Percentiles rank a stretch among this genome's conserved stretches.
phyloP scores from a whole-genome alignment of 2,888 invertebrate genomes.

The Patella ulyssiponensis region DNA sequence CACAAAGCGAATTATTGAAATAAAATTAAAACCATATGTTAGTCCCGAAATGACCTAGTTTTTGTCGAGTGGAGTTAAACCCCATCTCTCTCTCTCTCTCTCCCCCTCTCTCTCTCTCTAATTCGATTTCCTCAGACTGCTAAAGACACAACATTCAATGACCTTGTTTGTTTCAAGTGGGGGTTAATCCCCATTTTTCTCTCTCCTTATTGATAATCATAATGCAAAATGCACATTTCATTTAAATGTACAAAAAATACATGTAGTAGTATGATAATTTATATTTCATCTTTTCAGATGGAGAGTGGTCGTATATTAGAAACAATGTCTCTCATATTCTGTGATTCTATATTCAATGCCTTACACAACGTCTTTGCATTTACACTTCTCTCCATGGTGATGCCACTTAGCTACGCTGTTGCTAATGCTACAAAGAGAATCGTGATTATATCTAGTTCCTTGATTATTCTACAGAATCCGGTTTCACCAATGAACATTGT shows the following conservation, averaged over 20 bases:
- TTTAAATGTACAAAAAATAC: not conserved
- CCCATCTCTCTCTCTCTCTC: too few relatives aligned
- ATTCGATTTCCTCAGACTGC: too few relatives aligned
- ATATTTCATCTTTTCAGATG: conserved; percentile 49
- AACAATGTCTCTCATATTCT: conserved; percentile 76
- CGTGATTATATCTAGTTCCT: conserved; percentile 87
- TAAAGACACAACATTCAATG: too few relatives aligned
- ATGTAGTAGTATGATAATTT: too few relatives aligned
- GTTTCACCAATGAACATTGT: conserved; percentile 88
- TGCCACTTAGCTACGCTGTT: conserved; percentile 95
- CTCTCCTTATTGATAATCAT: not conserved
- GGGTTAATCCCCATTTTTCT: too few relatives aligned
- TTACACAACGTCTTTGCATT: conserved; percentile 96
- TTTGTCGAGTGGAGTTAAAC: too few relatives aligned
- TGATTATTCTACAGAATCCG: conserved; percentile 90
- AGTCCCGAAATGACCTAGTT: too few relatives aligned
- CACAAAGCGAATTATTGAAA: too few relatives aligned
- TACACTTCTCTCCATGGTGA: conserved; percentile 88
- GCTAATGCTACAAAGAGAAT: conserved; percentile 95
- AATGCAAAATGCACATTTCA: not conserved
- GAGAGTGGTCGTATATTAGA: conserved; percentile 55
- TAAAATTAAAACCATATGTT: too few relatives aligned
- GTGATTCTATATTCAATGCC: conserved; percentile 92
- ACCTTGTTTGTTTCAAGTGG: too few relatives aligned
- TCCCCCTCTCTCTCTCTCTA: too few relatives aligned